Percentiles rank a stretch among this genome's conserved stretches.
phyloP scores from a whole-genome alignment of 2,888 invertebrate species.

The Plebejus melissa region DNA sequence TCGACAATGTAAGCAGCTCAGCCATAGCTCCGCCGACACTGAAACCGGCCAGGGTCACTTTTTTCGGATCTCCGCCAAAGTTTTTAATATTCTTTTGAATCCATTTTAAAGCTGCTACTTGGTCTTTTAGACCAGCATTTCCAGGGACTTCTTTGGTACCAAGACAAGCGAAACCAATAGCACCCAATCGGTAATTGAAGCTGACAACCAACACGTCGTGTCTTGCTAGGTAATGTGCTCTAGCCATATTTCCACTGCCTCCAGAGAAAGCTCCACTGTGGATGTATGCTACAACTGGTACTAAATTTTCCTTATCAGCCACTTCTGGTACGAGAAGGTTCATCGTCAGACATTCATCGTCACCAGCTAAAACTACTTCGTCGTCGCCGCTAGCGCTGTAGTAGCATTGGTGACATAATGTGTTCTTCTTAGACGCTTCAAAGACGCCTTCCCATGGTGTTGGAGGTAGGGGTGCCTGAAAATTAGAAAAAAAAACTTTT shows the following conservation, averaged over 20 bases:
- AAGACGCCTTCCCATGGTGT: constrained; percentile 52
- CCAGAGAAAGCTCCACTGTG: constrained; percentile 68
- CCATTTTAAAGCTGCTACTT: constrained; percentile 88
- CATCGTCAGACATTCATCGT: constrained; percentile 58
- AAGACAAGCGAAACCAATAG: constrained; percentile 83
- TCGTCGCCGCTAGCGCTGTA: constrained; percentile 49
- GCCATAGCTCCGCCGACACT: constrained; percentile 84
- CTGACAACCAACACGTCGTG: constrained; percentile 83
- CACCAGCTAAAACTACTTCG: constrained; percentile 50
- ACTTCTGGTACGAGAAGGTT: constrained; percentile 57
- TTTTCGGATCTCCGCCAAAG: constrained; percentile 89
- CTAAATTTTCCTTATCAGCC: constrained; percentile 52
- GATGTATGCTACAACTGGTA: constrained; percentile 64
- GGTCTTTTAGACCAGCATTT: constrained; percentile 92
- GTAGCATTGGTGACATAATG: constrained; percentile 57
- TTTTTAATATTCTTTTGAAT: constrained; percentile 84
- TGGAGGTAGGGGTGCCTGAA: constrained; percentile 62
- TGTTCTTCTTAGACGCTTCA: constrained; percentile 45
- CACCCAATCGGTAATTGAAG: constrained; percentile 84
- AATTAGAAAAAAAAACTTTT: constrained; percentile 34
- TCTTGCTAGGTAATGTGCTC: constrained; percentile 80
- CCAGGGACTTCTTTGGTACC: constrained; percentile 83
- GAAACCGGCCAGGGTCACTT: constrained; percentile 90
- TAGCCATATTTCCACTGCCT: constrained; percentile 63
- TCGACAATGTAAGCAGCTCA: constrained; percentile 57